Conservation (phyloP, 1,140 invertebrate genomes). For the Condylostylus longicornis region DNA sequence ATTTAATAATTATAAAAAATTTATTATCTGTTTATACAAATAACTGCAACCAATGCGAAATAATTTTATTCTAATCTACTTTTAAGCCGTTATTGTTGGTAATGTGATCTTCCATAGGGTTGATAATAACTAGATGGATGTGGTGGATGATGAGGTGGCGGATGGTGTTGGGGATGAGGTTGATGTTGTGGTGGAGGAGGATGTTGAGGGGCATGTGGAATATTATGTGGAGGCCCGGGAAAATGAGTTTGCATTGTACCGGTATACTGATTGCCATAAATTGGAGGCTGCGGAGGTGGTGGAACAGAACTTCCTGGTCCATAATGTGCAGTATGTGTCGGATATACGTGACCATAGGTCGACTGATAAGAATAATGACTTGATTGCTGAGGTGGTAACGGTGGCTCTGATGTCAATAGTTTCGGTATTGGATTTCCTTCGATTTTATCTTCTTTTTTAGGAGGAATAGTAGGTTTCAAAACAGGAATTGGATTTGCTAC, state of each 20-base stretch:
- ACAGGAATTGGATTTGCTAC: neutral
- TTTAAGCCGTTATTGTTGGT: too few species aligned
- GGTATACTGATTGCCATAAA: neutral
- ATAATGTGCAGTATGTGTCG: too few species aligned
- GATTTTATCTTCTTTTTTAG: neutral
- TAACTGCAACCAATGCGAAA: too few species aligned
- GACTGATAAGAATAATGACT: too few species aligned
- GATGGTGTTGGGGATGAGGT: neutral
- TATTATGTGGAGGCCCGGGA: conserved; percentile 14
- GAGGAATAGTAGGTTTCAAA: conserved; percentile 2
- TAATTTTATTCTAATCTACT: too few species aligned
- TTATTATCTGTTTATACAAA: too few species aligned
- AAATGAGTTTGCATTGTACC: neutral
- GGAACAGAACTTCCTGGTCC: neutral
- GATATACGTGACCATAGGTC: neutral
- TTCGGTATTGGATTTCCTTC: conserved; percentile 1
- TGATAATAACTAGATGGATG: neutral
- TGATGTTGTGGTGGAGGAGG: neutral
- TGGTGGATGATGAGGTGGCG: neutral
- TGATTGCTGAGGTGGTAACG: conserved; percentile 3
- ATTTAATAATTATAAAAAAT: too few species aligned
- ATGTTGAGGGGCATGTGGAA: neutral
- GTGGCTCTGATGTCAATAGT: conserved; percentile 2
- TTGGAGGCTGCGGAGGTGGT: neutral
- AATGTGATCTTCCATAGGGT: conserved; percentile 1